Evolutionary conservation across 2,888 invertebrate species (phyloP), one percentile per base, ranked within the genome.

Genomic region (Melinopterus prodromus): DNA sequence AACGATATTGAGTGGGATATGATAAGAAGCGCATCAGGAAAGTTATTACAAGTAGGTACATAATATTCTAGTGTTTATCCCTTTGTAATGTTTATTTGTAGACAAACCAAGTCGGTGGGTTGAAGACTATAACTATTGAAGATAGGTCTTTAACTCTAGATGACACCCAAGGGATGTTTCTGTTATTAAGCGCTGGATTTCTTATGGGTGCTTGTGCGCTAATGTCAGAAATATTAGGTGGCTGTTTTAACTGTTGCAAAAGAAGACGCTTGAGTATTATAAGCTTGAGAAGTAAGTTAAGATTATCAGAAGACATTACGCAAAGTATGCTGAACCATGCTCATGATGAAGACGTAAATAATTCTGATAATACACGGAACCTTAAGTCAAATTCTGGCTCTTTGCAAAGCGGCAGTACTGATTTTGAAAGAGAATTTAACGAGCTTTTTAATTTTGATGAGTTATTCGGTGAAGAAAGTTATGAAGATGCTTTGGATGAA

Each of bases 161-260:
- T 85, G 96, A 96, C 82, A 95, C 95, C 0, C 95, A 95, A 89
- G 96, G 96, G 9, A 96, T 95, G 94, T 96, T 95, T 86, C 88
- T 96, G 3, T 90, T 96, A 0, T 90, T 96, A 83, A 94, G 91
- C 6, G 92, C 93, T 71, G 96, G 96, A 0, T 94, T 94, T 86
- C 85, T 94, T 0, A 86, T 94, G 36, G 95, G 93, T 5, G 91
- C 90, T 0, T 89, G 92, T 3, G 92, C 93, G 4, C 88, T 95
- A 9, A 84, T 93, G 14, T 93, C 94, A 0, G 96, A 96, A 90
- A 93, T 93, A 90, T 92, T 94, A 85, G 94, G 94, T 16, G 94
- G 94, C 2, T 93, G 93, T 74, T 77, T 77, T 12, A 77, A 70
- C 14, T 79, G 80, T 78, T 79, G 72, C 35, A 78, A 80, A 80